These are phyloP conservation scores for Philotrypesis tridentata DNA, from an alignment of 1,140 invertebrate species.

Conservation along the genomic window DNA sequence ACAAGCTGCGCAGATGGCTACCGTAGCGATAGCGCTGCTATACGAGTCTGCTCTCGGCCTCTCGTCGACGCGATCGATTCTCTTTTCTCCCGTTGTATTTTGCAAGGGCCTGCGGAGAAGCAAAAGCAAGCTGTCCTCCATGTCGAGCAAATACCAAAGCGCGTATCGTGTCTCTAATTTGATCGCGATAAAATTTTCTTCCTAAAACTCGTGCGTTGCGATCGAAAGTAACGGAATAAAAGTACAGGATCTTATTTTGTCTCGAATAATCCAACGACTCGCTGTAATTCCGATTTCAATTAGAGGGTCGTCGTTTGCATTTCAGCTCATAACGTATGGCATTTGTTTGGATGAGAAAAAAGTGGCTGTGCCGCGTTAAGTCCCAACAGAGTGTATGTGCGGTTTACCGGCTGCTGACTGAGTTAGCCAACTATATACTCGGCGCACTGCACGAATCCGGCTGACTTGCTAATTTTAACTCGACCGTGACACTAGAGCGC, in stretches of 20 bases:
- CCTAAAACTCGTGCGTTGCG: not conserved
- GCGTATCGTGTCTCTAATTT: not conserved
- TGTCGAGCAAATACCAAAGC: not conserved
- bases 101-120: not conserved
- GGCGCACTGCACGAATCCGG: conserved; percentile 52
- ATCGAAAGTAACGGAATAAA: no score
- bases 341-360: not conserved
- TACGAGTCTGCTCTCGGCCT: not conserved
- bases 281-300: no score
- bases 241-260: no score
- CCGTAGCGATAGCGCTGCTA: not conserved
- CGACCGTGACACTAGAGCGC: conserved; percentile 66
- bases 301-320: not conserved
- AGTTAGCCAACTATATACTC: conserved; percentile 8
- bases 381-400: not conserved
- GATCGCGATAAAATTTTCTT: not conserved
- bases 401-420: conserved; percentile 4
- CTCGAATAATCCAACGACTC: no score
- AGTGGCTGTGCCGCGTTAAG: not conserved
- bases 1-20: not conserved
- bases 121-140: not conserved
- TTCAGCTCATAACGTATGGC: not conserved
- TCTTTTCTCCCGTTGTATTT: conserved; percentile 19
- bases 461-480: conserved; percentile 68
- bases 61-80: conserved; percentile 13